Conservation (phyloP, 2,113 vertebrate genomes). For the Apteryx owenii region DNA sequence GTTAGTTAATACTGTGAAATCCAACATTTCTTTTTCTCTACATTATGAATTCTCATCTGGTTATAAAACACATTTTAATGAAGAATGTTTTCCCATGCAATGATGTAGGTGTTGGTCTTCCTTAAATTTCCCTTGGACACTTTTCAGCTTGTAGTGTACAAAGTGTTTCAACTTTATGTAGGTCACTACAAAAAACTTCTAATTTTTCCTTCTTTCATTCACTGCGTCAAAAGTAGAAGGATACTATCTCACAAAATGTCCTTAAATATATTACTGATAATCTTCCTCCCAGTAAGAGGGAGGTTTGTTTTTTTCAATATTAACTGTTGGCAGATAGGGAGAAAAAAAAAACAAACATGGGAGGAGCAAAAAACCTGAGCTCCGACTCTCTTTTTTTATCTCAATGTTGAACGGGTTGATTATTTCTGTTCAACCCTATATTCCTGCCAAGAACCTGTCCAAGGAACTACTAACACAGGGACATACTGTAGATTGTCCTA, state of each 20-base stretch:
- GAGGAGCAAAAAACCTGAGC: neutral
- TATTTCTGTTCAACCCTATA: neutral
- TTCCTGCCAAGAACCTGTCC: neutral
- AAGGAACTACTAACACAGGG: neutral
- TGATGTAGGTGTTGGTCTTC: neutral
- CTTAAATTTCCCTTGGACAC: neutral
- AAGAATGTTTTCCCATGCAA: neutral
- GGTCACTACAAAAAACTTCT: neutral
- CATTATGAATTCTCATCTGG: too few relatives aligned
- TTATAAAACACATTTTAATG: neutral
- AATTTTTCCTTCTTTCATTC: neutral
- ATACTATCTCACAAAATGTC: neutral
- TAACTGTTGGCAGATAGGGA: neutral
- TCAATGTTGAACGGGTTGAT: neutral
- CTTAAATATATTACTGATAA: neutral
- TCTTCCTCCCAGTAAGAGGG: neutral
- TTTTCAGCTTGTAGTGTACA: neutral
- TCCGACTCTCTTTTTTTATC: neutral
- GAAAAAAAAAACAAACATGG: neutral
- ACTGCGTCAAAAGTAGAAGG: too few relatives aligned
- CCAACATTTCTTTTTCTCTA: too few relatives aligned
- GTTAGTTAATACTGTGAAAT: neutral
- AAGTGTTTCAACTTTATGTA: neutral
- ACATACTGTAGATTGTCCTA: neutral
- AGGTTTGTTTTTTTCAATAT: neutral